A percentile compares a stretch with the other conserved stretches of the same genome.
Evolutionary conservation across 2,797 vertebrate genomes (phyloP).

Genomic region (Parauchenoglanis punctatus): DNA sequence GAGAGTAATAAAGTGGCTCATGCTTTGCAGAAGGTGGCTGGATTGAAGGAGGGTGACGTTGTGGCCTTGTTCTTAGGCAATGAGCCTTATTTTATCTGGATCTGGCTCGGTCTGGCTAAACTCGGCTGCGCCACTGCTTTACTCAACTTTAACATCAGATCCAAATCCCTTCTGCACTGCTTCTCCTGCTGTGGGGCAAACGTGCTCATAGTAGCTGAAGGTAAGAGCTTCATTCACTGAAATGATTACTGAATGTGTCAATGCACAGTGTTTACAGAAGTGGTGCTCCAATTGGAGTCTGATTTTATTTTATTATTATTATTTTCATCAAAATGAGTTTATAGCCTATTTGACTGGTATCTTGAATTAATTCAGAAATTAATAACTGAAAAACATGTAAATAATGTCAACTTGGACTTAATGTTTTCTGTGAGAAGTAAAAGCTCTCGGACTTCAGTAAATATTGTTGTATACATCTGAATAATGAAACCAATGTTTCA

Average conservation of each 20-base stretch:
- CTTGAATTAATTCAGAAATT: not conserved
- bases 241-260: not conserved
- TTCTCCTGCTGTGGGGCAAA: conserved; percentile 83
- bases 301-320: not conserved
- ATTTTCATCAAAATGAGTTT: too few species aligned
- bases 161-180: conserved; percentile 84
- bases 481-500: not conserved
- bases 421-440: not conserved
- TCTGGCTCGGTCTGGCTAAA: conserved; percentile 84
- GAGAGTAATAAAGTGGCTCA: conserved; percentile 81
- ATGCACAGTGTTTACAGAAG: not conserved
- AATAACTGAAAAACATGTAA: not conserved
- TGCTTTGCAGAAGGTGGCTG: conserved; percentile 71
- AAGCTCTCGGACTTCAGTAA: not conserved
- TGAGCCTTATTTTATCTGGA: conserved; percentile 80
- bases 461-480: not conserved
- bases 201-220: conserved; percentile 78
- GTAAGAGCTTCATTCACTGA: conserved; percentile 65
- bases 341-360: not conserved
- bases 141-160: conserved; percentile 84
- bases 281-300: not conserved
- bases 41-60: conserved; percentile 76
- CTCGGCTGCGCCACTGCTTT: conserved; percentile 84
- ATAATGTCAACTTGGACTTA: not conserved
- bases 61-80: conserved; percentile 84